phyloP scores from a whole-genome alignment of 2,888 invertebrate species.

The Sisyra terminalis region DNA sequence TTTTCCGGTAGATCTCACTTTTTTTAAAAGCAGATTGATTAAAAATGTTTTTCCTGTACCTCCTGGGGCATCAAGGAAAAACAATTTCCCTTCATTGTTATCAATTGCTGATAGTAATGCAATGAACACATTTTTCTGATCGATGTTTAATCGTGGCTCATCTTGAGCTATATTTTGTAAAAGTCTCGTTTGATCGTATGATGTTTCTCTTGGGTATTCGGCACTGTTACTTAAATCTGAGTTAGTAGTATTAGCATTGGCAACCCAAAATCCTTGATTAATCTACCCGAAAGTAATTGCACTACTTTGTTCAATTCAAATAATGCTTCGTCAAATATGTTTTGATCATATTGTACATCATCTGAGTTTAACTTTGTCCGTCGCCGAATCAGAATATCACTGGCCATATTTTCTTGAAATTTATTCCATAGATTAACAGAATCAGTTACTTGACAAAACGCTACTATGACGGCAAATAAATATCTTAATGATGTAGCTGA shows the following conservation, averaged over 20 bases:
- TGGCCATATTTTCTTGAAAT: no score
- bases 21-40: conserved; percentile 17
- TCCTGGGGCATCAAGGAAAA: conserved; percentile 22
- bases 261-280: conserved; percentile 8
- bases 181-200: conserved; percentile 9
- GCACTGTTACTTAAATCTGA: conserved; percentile 5
- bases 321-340: conserved; percentile 9
- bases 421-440: conserved; percentile 7
- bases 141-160: conserved; percentile 5
- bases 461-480: conserved; percentile 9
- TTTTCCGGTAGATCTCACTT: conserved; percentile 16
- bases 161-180: conserved; percentile 9
- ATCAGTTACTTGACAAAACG: conserved; percentile 9
- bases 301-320: conserved; percentile 9
- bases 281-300: conserved; percentile 9
- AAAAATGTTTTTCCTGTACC: no score
- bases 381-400: conserved; percentile 5
- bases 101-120: conserved; percentile 2
- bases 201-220: conserved; percentile 10
- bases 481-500: conserved; percentile 7
- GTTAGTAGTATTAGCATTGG: conserved; percentile 3
- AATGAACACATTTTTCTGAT: conserved; percentile 6
- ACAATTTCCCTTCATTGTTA: conserved; percentile 10
- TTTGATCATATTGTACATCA: conserved; percentile 9
- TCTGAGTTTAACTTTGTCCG: conserved; percentile 8